Evolutionary conservation across 2,113 vertebrate species (phyloP), one percentile per base, ranked within the genome.

Genomic region (Percopsis transmontana): DNA sequence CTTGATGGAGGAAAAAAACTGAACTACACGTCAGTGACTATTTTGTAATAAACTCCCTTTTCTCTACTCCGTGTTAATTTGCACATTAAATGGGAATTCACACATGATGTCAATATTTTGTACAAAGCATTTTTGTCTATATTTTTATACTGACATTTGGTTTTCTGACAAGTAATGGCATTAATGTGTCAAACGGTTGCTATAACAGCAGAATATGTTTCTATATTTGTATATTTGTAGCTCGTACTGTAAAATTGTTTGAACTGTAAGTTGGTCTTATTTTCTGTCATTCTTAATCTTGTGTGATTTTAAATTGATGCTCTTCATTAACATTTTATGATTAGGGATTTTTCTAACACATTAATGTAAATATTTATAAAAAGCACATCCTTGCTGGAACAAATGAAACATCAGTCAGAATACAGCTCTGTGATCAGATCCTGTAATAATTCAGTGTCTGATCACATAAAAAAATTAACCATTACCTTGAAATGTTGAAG

Each of bases 181-280:
- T 83, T 85, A 65, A 75, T 66, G 38, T 89, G 86, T 86, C 83
- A 76, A 76, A 70, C 59, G 84, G 82, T 90, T 89, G 79, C 57
- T 68, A 74, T 87, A 88, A 73, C 83, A 79, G 83, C 77, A 82
- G 82, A 85, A 76, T 84, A 79, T 86, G 84, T 87, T 89, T 88
- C 70, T 87, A 79, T 85, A 87, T 88, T 79, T 91, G 88, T 90
- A 87, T 90, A 90, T 92, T 87, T 92, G 91, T 91, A 88, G 77
- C 73, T 81, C 83, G 86, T 84, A 87, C 76, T 83, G 87, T 90
- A 87, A 70, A 80, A 71, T 76, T 80, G 76, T 88, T 80, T 72
- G 82, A 88, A 86, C 82, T 88, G 79, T 85, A 82, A 63, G 61
- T 72, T 81, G 72, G 54, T 88, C 80, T 78, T 65, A 50, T 84